Evolutionary conservation across 2,888 invertebrate species (phyloP), one percentile per base, ranked within the genome.

Genomic region (Parnassius orleans): DNA sequence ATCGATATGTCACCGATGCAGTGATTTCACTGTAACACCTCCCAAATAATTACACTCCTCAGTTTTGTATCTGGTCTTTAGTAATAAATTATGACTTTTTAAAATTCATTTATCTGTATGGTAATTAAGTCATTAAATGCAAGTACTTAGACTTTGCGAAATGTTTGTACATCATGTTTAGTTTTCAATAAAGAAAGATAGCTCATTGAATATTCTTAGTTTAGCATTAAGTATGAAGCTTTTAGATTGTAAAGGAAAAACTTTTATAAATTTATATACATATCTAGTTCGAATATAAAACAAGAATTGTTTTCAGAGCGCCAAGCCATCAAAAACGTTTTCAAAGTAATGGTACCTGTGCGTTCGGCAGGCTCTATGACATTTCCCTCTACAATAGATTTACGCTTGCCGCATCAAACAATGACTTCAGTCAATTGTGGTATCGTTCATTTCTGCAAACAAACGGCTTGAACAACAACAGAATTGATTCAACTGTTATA

Each of bases 361-460:
- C 55, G 11, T 46, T 48, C 46, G 46, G 55, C 41, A 43, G 41
- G 51, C 51, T 63, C 33, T 63, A 63, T 66, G 66, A 66, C 63
- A 65, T 67, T 65, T 62, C 54, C 43, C 60, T 59, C 64, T 65
- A 74, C 73, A 77, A 74, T 74, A 65, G 71, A 70, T 68, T 67
- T 65, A 66, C 68, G 63, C 58, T 65, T 64, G 57, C 67, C 65
- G 66, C 68, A 65, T 66, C 69, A 71, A 69, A 77, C 75, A 74
- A 74, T 74, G 70, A 68, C 68, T 68, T 66, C 70, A 74, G 70
- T 74, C 75, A 72, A 73, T 77, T 73, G 76, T 68, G 69, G 70
- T 70, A 75, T 74, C 71, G 72, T 68, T 68, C 64, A 67, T 66
- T 59, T 69, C 65, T 65, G 67, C 68, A 73, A 72, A 74, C 71